phyloP scores from a whole-genome alignment of 2,113 vertebrate species.

The Accipiter cooperii region DNA sequence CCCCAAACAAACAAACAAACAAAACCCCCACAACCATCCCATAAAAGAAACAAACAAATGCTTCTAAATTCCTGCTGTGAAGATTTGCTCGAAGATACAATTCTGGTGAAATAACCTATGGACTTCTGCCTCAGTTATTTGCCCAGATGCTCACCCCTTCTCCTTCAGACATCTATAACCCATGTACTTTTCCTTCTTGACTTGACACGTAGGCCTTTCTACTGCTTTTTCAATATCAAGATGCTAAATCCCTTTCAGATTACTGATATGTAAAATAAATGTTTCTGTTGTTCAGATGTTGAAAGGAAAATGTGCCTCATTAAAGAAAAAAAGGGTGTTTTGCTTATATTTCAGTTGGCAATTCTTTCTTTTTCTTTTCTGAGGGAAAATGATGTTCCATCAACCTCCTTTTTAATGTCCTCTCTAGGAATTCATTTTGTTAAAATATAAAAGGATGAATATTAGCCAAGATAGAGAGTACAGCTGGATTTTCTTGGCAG shows the following conservation, averaged over 20 bases:
- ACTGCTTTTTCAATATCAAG: not conserved
- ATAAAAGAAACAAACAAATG: not conserved
- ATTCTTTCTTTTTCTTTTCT: not conserved
- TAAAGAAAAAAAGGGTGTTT: not conserved
- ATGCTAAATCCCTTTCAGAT: not conserved
- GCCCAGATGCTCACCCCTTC: not conserved
- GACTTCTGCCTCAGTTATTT: not conserved
- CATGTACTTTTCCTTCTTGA: not conserved
- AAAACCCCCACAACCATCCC: accelerated
- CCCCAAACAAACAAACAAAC: not conserved
- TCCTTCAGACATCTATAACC: not conserved
- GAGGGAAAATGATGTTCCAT: not conserved
- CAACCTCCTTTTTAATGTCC: not conserved
- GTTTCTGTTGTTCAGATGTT: not conserved
- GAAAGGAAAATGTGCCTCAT: not conserved
- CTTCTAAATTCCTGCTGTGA: not conserved
- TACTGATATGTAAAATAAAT: not conserved
- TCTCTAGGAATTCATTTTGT: not conserved
- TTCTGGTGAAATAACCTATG: not conserved
- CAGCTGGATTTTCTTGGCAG: not conserved
- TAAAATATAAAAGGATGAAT: not conserved
- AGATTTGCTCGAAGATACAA: not conserved
- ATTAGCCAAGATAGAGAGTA: not conserved
- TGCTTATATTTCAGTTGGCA: not conserved
- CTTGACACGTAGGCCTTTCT: not conserved